Conservation (phyloP, 2,888 invertebrate species). For the Campoplex capitator region DNA sequence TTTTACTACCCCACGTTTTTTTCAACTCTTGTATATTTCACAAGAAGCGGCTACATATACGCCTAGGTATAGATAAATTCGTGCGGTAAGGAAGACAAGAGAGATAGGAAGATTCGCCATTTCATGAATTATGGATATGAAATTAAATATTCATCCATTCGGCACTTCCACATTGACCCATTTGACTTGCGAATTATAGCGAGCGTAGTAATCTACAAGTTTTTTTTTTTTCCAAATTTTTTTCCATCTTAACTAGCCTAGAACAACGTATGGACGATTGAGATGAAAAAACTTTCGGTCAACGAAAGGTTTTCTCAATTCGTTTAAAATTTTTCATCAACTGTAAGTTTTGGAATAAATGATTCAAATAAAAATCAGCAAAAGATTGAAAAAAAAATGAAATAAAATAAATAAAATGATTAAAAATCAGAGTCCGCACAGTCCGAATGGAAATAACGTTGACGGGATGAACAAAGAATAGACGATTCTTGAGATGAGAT, state of each 20-base stretch:
- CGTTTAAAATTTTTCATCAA: too few relatives aligned
- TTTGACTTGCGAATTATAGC: slow-evolving; percentile 29
- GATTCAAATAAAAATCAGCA: not conserved
- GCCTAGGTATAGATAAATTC: not conserved
- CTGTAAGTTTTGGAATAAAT: not conserved
- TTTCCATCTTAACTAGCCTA: not conserved
- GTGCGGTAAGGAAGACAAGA: not conserved
- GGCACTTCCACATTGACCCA: slow-evolving; percentile 15
- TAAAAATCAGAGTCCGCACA: not conserved
- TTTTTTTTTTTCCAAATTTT: not conserved
- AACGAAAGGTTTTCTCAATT: not conserved
- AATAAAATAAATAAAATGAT: not conserved
- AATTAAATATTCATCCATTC: slow-evolving; percentile 35
- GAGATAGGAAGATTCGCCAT: not conserved
- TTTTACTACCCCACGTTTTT: slow-evolving; percentile 11
- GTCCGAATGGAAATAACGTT: not conserved
- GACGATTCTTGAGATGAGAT: not conserved
- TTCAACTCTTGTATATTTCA: not conserved
- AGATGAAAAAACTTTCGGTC: not conserved
- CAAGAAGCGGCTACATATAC: not conserved
- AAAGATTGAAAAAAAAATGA: not conserved
- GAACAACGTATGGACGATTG: not conserved
- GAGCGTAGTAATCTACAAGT: not conserved
- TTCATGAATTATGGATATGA: slow-evolving; percentile 23
- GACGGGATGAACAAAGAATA: not conserved